A percentile compares a stretch with the other conserved stretches of the same genome.
These are phyloP conservation scores for Stegana nigrithorax DNA, from an alignment of 2,888 invertebrate genomes.

Conservation along the genomic window DNA sequence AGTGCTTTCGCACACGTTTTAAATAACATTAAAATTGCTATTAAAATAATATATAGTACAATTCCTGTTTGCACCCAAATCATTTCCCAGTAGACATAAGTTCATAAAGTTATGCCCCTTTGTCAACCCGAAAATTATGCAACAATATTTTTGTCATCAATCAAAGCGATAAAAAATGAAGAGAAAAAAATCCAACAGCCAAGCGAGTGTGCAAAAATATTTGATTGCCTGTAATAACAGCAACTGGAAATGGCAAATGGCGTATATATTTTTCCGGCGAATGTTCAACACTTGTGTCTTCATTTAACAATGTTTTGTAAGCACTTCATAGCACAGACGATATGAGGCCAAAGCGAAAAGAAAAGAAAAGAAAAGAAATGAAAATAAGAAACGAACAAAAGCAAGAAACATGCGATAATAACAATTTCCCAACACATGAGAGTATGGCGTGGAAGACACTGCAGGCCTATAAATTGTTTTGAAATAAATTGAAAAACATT, in stretches of 20 bases:
- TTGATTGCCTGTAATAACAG: conserved; percentile 8
- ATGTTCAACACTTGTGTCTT: conserved; percentile 1
- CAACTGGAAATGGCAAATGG: neutral
- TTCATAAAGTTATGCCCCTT: neutral
- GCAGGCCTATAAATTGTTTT: conserved; percentile 56
- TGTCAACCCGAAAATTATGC: conserved; percentile 1
- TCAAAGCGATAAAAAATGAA: no score
- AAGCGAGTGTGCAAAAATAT: neutral
- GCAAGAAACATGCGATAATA: neutral
- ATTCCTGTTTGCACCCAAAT: no score
- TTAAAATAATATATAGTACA: no score
- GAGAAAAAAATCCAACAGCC: neutral
- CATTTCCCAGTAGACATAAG: no score
- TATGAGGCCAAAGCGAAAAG: no score
- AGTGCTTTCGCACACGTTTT: no score
- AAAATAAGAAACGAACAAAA: neutral
- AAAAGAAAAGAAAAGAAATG: neutral
- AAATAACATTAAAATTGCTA: no score
- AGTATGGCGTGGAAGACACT: neutral
- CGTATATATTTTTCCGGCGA: conserved; percentile 12
- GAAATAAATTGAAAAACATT: conserved; percentile 62
- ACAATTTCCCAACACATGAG: neutral
- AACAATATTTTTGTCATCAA: conserved; percentile 4
- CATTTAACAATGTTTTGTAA: neutral
- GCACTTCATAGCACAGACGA: no score